Evolutionary conservation across 2,113 vertebrate species (phyloP).

Genomic region (Planiliza haematocheilus): DNA sequence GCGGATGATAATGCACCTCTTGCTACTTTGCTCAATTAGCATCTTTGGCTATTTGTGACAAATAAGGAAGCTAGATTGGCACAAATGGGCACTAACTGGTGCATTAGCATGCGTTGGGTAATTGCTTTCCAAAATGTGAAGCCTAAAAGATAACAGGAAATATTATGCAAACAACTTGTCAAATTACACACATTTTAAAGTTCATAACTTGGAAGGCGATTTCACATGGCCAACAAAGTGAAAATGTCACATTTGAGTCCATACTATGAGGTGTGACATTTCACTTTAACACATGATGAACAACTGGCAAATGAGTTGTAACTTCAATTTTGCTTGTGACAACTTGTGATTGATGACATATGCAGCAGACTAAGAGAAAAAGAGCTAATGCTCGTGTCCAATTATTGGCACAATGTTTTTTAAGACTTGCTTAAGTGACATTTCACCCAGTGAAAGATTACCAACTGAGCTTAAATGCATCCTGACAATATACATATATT

Average conservation of each 20-base stretch:
- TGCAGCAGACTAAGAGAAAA: background rate
- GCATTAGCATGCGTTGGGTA: slow-evolving; percentile 80
- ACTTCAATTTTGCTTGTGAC: background rate
- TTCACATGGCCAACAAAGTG: slow-evolving; percentile 6
- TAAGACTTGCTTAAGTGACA: slow-evolving; percentile 1
- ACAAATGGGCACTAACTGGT: slow-evolving; percentile 76
- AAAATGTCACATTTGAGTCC: background rate
- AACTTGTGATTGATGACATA: slow-evolving; percentile 14
- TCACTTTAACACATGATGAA: slow-evolving; percentile 9
- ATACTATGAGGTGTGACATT: slow-evolving; percentile 7
- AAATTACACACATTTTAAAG: slow-evolving; percentile 6
- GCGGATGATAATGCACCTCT: slow-evolving; percentile 34
- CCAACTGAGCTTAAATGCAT: background rate
- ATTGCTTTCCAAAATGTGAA: slow-evolving; percentile 65
- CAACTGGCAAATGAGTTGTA: slow-evolving; percentile 2
- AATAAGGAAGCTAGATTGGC: slow-evolving; percentile 77
- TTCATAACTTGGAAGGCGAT: background rate
- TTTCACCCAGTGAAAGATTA: slow-evolving; percentile 4
- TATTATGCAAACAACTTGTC: background rate
- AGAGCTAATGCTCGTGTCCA: slow-evolving; percentile 3
- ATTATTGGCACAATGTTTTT: slow-evolving; percentile 2
- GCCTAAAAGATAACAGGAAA: background rate
- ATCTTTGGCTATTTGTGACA: slow-evolving; percentile 74
- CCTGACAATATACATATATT: background rate
- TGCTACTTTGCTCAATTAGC: slow-evolving; percentile 58